These are phyloP conservation scores for Timema podura DNA, from an alignment of 2,888 invertebrate species.

Conservation along the genomic window DNA sequence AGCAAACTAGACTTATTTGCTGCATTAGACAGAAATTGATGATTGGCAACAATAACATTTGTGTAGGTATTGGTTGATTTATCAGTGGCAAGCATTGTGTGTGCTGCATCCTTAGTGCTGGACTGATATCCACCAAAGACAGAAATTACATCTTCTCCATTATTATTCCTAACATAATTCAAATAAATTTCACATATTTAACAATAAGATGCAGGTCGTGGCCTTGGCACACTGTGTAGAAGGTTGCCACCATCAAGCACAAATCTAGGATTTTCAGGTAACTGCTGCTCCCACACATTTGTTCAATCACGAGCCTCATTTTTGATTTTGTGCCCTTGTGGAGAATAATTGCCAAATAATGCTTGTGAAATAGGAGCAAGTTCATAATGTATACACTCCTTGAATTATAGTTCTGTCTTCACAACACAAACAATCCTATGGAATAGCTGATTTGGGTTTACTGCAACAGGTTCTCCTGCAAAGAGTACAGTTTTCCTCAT, in stretches of 20 bases:
- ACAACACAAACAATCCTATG: slow-evolving; percentile 2
- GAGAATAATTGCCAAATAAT: slow-evolving; percentile 7
- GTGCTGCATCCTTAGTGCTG: not conserved
- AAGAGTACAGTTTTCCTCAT: slow-evolving; percentile 1
- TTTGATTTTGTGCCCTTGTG: slow-evolving; percentile 7
- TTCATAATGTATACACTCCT: not conserved
- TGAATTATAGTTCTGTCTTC: too few relatives aligned
- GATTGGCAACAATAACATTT: slow-evolving; percentile 1
- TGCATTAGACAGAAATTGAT: not conserved
- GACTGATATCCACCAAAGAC: slow-evolving; percentile 10
- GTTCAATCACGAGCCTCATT: slow-evolving; percentile 3
- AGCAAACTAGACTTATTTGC: not conserved
- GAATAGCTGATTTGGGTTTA: slow-evolving; percentile 7
- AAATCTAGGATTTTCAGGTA: slow-evolving; percentile 5
- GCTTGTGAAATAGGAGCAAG: not conserved
- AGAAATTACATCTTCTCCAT: not conserved
- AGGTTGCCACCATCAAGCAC: slow-evolving; percentile 1
- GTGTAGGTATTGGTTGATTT: slow-evolving; percentile 8
- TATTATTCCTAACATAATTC: not conserved
- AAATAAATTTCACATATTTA: slow-evolving; percentile 9
- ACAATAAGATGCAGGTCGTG: slow-evolving; percentile 11
- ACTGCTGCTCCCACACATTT: slow-evolving; percentile 7
- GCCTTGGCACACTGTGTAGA: slow-evolving; percentile 7
- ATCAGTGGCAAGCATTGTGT: not conserved
- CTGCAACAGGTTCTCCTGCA: slow-evolving; percentile 4